Conservation (phyloP, 1,140 invertebrate species). For the Bombus balteatus region DNA sequence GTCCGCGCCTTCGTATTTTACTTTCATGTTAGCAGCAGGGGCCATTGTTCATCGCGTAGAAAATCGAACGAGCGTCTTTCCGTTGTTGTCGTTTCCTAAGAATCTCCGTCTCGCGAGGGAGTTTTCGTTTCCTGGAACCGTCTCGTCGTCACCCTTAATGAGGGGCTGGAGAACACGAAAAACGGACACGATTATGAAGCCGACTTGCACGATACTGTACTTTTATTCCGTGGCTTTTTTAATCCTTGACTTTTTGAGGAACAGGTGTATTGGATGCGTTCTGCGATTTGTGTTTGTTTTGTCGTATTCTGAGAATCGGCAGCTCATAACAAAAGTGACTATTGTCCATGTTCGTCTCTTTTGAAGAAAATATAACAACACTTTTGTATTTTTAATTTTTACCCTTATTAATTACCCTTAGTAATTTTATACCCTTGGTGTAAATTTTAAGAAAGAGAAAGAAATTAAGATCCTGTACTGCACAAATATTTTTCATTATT, state of each 20-base stretch:
- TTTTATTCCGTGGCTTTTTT: not conserved
- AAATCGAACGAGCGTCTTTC: slow-evolving; percentile 43
- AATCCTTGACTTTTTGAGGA: not conserved
- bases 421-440: not conserved
- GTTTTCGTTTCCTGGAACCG: not conserved
- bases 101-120: not conserved
- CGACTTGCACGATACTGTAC: not conserved
- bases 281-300: not conserved
- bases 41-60: slow-evolving; percentile 51
- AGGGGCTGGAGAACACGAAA: not conserved
- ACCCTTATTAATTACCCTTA: too few relatives aligned
- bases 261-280: not conserved
- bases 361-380: too few relatives aligned
- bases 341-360: too few relatives aligned
- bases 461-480: too few relatives aligned
- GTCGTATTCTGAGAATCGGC: not conserved
- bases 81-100: not conserved
- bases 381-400: not conserved
- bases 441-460: not conserved
- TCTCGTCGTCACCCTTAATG: not conserved
- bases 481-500: too few relatives aligned
- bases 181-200: not conserved
- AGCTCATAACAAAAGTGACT: too few relatives aligned
- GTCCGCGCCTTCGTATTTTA: slow-evolving; percentile 34
- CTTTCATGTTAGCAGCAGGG: slow-evolving; percentile 21